Conservation (phyloP, 2,113 vertebrate species). For the Xiphophorus maculatus region DNA sequence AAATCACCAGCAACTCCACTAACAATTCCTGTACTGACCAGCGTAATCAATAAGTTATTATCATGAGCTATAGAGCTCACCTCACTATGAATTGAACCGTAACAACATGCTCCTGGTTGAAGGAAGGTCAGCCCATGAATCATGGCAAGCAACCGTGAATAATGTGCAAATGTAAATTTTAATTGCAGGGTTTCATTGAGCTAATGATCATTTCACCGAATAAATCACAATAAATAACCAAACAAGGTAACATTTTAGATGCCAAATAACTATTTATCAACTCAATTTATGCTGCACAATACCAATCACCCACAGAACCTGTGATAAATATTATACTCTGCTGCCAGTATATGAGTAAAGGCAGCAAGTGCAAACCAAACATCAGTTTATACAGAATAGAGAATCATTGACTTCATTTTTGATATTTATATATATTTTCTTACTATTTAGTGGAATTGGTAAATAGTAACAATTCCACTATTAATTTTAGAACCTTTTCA, state of each 20-base stretch:
- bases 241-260: neutral
- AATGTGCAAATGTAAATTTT: slow-evolving; percentile 14
- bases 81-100: slow-evolving; percentile 40
- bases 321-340: neutral
- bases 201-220: slow-evolving; percentile 2
- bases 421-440: too few relatives aligned
- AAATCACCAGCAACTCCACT: slow-evolving; percentile 11
- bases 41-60: slow-evolving; percentile 58
- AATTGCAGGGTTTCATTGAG: neutral
- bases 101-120: slow-evolving; percentile 29
- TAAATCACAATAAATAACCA: slow-evolving; percentile 1
- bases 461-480: too few relatives aligned
- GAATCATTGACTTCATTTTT: too few relatives aligned
- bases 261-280: neutral
- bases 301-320: neutral
- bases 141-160: slow-evolving; percentile 27
- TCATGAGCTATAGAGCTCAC: slow-evolving; percentile 36
- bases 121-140: slow-evolving; percentile 42
- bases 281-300: neutral
- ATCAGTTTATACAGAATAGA: neutral
- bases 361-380: neutral
- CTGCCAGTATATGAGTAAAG: neutral
- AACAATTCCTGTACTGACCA: slow-evolving; percentile 14
- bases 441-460: too few relatives aligned
- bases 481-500: too few relatives aligned